Base-by-base conservation (phyloP, 2,888 invertebrate species). In the Xanthia togata region DNA sequence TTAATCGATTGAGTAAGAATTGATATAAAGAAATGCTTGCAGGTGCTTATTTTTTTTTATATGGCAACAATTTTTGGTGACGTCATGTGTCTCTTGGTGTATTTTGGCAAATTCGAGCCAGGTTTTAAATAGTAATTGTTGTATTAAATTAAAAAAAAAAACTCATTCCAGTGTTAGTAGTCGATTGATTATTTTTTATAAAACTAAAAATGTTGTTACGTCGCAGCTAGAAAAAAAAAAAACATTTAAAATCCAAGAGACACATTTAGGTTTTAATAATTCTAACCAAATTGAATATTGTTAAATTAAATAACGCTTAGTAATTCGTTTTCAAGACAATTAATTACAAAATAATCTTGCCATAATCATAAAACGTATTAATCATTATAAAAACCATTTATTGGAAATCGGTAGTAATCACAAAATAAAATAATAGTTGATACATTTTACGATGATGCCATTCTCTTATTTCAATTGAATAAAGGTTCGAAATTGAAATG, bases 11-110 rank as follows among this genome's bases (percentile, higher is more conserved):
- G 78, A 79, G 60, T 90, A 90, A 89, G 87, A 70, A 73, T 90
- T 80, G 89, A 73, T 90, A 86, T 90, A 86, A 82, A 74, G 74
- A 81, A 83, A 89, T 78, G 90, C 89, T 91, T 90, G 73, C 57
- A 79, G 77, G 85, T 82, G 84, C 81, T 86, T 81, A 74, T 81
- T 84, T 85, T 79, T 82, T 82, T 84, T 76, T 83, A 77, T 76
- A 74, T 75, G 73, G 80, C 79, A 81, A 80, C 12, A 31, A 47
- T 70, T 78, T 83, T 80, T 79, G 38, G 74, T 81, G 69, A 50
- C 20, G 70, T 62, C 76, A 74, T 53, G 57, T 74, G 84, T 76
- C 77, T 84, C 83, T 83, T 85, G 77, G 64, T 70, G 12, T n/a
- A 23, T 53, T 50, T 70, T 68, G 76, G 82, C 71, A 38, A 41